These are phyloP conservation scores for Pseudomyrmex flavicornis DNA, from an alignment of 1,140 invertebrate species.

Conservation along the genomic window DNA sequence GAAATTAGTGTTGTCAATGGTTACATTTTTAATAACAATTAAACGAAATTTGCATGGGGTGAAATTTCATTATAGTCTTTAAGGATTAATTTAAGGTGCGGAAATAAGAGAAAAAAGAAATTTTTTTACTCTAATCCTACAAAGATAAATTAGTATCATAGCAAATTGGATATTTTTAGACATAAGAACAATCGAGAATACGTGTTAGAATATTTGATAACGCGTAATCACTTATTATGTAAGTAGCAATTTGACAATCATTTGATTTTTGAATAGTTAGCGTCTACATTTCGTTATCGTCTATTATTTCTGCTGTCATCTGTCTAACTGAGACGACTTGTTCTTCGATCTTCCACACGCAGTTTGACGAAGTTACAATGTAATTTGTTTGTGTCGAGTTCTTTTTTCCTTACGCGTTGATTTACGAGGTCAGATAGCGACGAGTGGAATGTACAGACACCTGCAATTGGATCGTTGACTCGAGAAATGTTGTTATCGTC, in stretches of 20 bases:
- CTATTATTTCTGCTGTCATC: constrained; percentile 29
- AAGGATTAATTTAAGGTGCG: no score
- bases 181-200: no score
- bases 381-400: constrained; percentile 6
- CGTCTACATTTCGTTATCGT: constrained; percentile 36
- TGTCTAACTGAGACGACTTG: constrained; percentile 14
- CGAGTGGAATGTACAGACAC: constrained; percentile 62
- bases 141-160: no score
- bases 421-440: constrained; percentile 56
- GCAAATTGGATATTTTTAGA: no score
- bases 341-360: constrained; percentile 10
- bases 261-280: constrained; percentile 12
- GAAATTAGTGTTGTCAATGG: no score
- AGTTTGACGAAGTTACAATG: constrained; percentile 19
- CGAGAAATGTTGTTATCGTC: constrained; percentile 71
- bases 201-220: not conserved
- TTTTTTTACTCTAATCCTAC: no score
- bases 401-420: constrained; percentile 12
- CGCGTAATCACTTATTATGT: not conserved
- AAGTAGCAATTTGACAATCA: not conserved
- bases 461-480: constrained; percentile 64
- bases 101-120: no score
- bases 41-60: no score
- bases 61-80: no score
- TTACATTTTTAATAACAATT: no score